Conservation (phyloP, 2,888 invertebrate genomes). For the Thereva unica region DNA sequence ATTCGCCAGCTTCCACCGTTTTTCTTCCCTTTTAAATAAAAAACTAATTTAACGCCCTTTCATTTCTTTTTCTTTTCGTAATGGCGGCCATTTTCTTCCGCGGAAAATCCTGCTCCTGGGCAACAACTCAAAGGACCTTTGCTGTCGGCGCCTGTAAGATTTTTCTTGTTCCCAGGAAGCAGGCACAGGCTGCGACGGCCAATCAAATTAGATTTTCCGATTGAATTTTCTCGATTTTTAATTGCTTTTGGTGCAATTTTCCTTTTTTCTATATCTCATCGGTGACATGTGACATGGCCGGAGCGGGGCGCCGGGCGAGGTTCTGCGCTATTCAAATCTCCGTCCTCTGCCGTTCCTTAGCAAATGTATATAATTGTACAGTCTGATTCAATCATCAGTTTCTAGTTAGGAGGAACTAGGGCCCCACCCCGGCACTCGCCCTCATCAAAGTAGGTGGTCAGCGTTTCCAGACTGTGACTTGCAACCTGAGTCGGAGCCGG, state of each 20-base stretch:
- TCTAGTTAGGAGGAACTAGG: too few species aligned
- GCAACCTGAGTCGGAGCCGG: conserved; percentile 25
- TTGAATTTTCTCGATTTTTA: conserved; percentile 57
- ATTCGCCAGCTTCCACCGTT: conserved; percentile 7
- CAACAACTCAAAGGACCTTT: neutral
- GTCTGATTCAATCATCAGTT: too few species aligned
- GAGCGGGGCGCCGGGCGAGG: too few species aligned
- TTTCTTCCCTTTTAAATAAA: conserved; percentile 26
- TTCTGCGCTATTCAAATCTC: too few species aligned
- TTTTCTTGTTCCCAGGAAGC: conserved; percentile 24
- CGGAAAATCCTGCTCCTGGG: neutral
- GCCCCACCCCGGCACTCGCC: neutral
- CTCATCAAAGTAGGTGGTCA: conserved; percentile 18
- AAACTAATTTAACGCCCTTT: conserved; percentile 33
- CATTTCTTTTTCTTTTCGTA: conserved; percentile 1
- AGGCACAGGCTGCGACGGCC: conserved; percentile 41
- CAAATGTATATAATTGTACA: too few species aligned
- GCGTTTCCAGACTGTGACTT: conserved; percentile 25
- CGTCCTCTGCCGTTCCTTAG: too few species aligned
- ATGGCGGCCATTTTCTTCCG: conserved; percentile 19
- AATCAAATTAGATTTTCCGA: conserved; percentile 57
- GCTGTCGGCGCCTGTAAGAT: conserved; percentile 6
- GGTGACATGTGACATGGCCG: neutral
- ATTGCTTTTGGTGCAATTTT: conserved; percentile 52
- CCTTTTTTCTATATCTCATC: conserved; percentile 40